A percentile compares a stretch with the other conserved stretches of the same genome.
Evolutionary conservation across 2,113 vertebrate genomes (phyloP).

Genomic region (Ginglymostoma cirratum): DNA sequence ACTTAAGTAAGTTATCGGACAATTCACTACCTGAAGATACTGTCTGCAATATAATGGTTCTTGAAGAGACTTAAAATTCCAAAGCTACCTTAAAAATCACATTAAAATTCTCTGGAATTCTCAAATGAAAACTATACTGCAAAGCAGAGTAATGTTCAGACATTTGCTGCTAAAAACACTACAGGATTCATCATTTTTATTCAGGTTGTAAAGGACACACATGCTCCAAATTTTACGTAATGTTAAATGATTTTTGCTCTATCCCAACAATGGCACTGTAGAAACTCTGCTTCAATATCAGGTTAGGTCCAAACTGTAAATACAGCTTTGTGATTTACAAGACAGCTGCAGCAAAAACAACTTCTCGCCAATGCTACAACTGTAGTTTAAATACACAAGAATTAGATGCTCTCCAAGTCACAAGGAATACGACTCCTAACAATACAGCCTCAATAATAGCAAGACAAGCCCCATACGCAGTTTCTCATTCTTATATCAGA

Average conservation of each 20-base stretch:
- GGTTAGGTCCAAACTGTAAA: background rate
- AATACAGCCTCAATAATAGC: background rate
- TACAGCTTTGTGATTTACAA: background rate
- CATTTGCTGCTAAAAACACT: background rate
- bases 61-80: background rate
- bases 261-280: background rate
- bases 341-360: background rate
- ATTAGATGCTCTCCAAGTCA: background rate
- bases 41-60: background rate
- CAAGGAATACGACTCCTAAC: background rate
- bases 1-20: background rate
- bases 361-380: background rate
- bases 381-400: background rate
- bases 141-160: background rate
- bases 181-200: background rate
- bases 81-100: background rate
- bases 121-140: background rate
- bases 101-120: background rate
- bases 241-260: background rate
- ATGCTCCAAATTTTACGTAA: background rate
- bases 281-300: background rate
- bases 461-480: background rate
- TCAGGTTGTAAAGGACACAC: background rate
- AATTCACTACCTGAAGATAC: background rate
- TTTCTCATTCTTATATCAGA: background rate